Base-by-base conservation (phyloP, 1,140 invertebrate species). In the Drosophila lowei region DNA sequence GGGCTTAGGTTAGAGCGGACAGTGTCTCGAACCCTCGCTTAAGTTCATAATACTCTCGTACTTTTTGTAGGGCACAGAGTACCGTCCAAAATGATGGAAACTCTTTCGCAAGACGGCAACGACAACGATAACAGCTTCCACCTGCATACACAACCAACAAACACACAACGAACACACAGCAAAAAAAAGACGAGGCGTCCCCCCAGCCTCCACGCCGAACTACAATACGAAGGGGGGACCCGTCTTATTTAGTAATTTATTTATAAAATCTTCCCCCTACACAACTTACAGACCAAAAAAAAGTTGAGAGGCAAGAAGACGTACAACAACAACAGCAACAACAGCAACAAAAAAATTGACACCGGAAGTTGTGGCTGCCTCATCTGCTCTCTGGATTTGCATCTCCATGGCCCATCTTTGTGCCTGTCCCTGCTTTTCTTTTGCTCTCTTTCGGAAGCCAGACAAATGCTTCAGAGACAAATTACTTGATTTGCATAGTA, bases 401-500 rank as follows among this genome's bases (percentile, higher is more conserved):
- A 2, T 46, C 34, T 56, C 30, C 48, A 28, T 56, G 34, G 38
- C 49, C 44, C 71, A 50, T 53, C 60, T 56, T 25, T 18, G 61
- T 25, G 21, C 38, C 28, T 8, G 18, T 25, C 6, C 13, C n/a
- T 53, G 38, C 15, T 25, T 21, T 53, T 41, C 65, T 44, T 34
- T 61, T 43, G 46, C 72, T 72, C 55, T 68, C 55, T 23, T 58
- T 68, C 59, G 63, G 49, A 75, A 76, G 72, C 72, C 72, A 66
- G 55, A 76, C 72, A 75, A 75, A 74, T 75, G 61, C 72, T 66
- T 74, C 41, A 58, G 80, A 85, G 70, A 88, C 84, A 86, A 88
- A 86, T 86, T 88, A 88, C 79, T 88, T 76, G 83, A 86, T 86
- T 86, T 86, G 83, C 83, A 88, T 86, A 83, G 34, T 38, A 77